Evolutionary conservation across 2,797 vertebrate species (phyloP), one percentile per base, ranked within the genome.

Genomic region (Rhyacichthys aspro): DNA sequence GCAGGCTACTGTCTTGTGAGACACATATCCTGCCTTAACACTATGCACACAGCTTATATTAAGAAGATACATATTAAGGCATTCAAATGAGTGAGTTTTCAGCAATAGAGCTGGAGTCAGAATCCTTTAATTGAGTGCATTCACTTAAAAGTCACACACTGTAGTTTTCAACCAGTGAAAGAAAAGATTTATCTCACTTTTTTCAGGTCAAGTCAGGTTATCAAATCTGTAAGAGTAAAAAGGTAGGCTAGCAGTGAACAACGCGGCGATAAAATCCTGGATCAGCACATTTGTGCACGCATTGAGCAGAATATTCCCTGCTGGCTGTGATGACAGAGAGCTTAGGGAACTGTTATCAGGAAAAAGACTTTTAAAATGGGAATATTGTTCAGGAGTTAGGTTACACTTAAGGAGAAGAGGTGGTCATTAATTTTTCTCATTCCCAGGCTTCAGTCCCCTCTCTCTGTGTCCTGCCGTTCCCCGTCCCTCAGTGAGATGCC

Each of bases 401-500:
- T 37, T n/a, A 59, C 39, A 37, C 18, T 54, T 54, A 32, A 19
- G 43, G 14, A 49, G 8, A 55, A 42, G 4, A 2, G 15, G 39
- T 11, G 1, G 1, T 75, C 33, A 39, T 47, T 52, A 11, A 11
- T 18, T 32, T 28, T 11, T 34, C 45, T 38, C n/a, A 1, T 47
- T 43, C 44, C 70, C 75, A 86, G 88, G 70, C 82, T 90, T 36
- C 91, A 94, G 66, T 92, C 91, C 10, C 92, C 94, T 61, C 89
- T 93, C 39, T 91, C 92, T 12, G 85, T 92, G 67, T 84, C 88
- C 2, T 76, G 92, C 78, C 93, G 86, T 53, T 88, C 92, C 1
- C 79, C 93, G 0, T 85, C 89, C 1, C 69, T 88, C 32, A 91
- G 92, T 46, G 94, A 94, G 61, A 93, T 93, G 92, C 89, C 93